Evolutionary conservation across 2,888 invertebrate species (phyloP).

Genomic region (Congeria kusceri): DNA sequence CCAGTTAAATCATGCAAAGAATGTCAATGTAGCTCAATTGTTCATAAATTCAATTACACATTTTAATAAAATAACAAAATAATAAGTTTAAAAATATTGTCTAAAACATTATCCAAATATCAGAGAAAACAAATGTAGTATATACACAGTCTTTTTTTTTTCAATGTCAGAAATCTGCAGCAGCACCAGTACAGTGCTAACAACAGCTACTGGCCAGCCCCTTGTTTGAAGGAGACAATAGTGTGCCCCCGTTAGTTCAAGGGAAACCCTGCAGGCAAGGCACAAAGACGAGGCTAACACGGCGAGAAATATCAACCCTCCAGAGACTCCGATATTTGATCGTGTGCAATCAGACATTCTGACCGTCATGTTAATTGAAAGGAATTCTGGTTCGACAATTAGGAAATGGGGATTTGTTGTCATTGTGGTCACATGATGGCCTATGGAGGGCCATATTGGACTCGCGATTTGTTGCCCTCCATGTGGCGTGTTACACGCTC

Average conservation of each 20-base stretch:
- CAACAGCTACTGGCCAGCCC: background rate
- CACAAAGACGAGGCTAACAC: slow-evolving; percentile 20
- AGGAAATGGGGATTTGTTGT: slow-evolving; percentile 48
- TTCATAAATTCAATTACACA: no score
- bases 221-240: slow-evolving; percentile 1
- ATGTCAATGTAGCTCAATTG: no score
- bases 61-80: no score
- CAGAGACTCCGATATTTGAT: slow-evolving; percentile 45
- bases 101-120: no score
- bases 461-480: slow-evolving; percentile 1
- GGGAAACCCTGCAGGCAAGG: slow-evolving; percentile 22
- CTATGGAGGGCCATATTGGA: slow-evolving; percentile 51
- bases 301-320: slow-evolving; percentile 21
- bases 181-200: no score
- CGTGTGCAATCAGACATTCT: slow-evolving; percentile 46
- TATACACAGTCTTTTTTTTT: no score
- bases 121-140: no score
- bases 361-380: slow-evolving; percentile 60
- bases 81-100: no score
- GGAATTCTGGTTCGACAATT: slow-evolving; percentile 47
- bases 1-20: no score
- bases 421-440: slow-evolving; percentile 51
- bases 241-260: background rate
- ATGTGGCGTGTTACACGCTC: slow-evolving; percentile 6
- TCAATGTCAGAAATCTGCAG: no score